Percentiles rank a stretch among this genome's conserved stretches.
Conservation (phyloP, 2,888 invertebrate species). For the Lomographa bimaculata region DNA sequence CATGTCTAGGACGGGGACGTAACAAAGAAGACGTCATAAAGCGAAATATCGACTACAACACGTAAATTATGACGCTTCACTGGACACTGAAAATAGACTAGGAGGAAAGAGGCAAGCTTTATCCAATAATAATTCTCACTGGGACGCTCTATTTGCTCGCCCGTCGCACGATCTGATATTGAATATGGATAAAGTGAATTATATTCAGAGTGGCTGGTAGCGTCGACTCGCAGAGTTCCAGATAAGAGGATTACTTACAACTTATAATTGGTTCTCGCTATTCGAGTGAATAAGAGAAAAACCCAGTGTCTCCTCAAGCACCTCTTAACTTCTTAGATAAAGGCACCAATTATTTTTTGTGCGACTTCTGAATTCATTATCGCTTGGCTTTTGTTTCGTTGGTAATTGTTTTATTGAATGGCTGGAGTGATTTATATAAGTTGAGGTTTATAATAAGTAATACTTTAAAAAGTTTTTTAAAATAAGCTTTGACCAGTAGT, state of each 20-base stretch:
- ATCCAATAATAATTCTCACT: constrained; percentile 82
- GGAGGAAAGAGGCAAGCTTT: constrained; percentile 70
- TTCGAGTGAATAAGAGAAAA: constrained; percentile 70
- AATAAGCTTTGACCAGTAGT: no score
- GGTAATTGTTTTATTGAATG: constrained; percentile 13
- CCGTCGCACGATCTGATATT: constrained; percentile 79
- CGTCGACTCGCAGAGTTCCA: constrained; percentile 67
- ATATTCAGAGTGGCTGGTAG: constrained; percentile 71
- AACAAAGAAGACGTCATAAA: neutral
- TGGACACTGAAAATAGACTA: constrained; percentile 73
- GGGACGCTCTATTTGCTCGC: constrained; percentile 78
- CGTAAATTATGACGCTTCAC: constrained; percentile 67
- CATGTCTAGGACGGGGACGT: no score
- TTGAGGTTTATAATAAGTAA: no score
- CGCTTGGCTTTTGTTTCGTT: constrained; percentile 17
- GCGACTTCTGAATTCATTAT: constrained; percentile 48
- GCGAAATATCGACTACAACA: constrained; percentile 48
- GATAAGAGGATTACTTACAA: constrained; percentile 80
- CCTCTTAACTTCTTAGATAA: constrained; percentile 56
- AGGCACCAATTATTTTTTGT: constrained; percentile 48
- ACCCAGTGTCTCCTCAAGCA: constrained; percentile 56
- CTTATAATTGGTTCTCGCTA: constrained; percentile 79
- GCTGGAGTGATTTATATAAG: constrained; percentile 1
- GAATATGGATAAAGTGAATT: constrained; percentile 82
- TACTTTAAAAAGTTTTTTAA: no score